Conservation (phyloP, 2,113 vertebrate species). For the Saiga tatarica region DNA sequence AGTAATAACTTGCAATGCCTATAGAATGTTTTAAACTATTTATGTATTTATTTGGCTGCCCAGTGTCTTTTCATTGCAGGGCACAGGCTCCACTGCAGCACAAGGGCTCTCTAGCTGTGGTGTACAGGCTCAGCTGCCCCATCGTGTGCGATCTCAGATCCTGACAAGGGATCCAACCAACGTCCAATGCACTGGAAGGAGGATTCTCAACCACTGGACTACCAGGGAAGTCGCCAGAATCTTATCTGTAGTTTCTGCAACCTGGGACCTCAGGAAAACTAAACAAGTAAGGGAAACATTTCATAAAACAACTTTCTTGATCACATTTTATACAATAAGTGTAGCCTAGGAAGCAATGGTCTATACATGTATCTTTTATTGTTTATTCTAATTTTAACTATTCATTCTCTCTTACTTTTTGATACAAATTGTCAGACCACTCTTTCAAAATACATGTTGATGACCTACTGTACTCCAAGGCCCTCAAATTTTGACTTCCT, state of each 20-base stretch:
- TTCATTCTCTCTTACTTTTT: background rate
- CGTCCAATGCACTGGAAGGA: background rate
- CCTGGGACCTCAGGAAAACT: background rate
- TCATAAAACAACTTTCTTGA: background rate
- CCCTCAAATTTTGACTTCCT: background rate
- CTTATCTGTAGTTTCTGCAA: background rate
- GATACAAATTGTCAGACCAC: background rate
- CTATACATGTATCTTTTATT: constrained; percentile 11
- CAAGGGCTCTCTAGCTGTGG: background rate
- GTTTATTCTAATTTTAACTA: constrained; percentile 30
- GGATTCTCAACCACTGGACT: background rate
- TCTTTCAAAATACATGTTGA: background rate
- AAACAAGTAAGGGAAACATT: background rate
- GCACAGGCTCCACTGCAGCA: background rate
- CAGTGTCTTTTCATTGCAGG: background rate
- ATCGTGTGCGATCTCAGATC: background rate
- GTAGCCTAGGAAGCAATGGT: background rate
- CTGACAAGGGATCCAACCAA: background rate
- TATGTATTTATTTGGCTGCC: background rate
- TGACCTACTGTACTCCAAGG: background rate
- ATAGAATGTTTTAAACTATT: background rate
- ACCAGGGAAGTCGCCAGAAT: background rate
- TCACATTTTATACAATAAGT: background rate
- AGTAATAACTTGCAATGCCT: background rate
- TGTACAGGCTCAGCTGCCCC: background rate